These are phyloP conservation scores for Gonioctena quinquepunctata DNA, from an alignment of 1,140 invertebrate species.

Conservation along the genomic window DNA sequence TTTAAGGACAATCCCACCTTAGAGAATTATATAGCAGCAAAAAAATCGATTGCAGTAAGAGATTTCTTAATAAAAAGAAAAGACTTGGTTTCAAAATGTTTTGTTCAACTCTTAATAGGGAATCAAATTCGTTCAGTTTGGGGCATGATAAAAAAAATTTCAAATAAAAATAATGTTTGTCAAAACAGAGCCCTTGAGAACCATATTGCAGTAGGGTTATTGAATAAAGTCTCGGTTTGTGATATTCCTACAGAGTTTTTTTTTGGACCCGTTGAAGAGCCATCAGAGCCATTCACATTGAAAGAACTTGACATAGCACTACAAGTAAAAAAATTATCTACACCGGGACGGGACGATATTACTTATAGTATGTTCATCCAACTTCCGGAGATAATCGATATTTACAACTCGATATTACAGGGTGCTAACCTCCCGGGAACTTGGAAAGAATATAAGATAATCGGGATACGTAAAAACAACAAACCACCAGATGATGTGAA, in stretches of 20 bases:
- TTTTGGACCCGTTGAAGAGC: background rate
- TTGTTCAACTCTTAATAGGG: background rate
- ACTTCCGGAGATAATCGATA: background rate
- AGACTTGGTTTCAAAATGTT: background rate
- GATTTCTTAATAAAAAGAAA: conserved; percentile 1
- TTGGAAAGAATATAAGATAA: too few species aligned
- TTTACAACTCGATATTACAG: background rate
- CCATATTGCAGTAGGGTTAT: background rate
- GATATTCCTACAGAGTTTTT: too few species aligned
- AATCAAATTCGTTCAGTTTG: background rate
- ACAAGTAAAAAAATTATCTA: conserved; percentile 4
- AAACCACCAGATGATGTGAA: background rate
- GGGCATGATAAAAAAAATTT: background rate
- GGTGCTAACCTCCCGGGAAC: background rate
- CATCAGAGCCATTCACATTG: background rate
- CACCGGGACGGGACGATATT: background rate
- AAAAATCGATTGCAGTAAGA: background rate
- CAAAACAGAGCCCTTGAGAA: background rate
- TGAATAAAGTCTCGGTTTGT: too few species aligned
- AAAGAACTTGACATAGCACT: background rate
- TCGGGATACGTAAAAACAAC: too few species aligned
- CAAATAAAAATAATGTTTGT: background rate
- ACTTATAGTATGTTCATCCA: conserved; percentile 6
- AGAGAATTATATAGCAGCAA: background rate
- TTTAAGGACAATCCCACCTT: background rate